Base-by-base conservation (phyloP, 2,113 vertebrate species). In the Chamaea fasciata region DNA sequence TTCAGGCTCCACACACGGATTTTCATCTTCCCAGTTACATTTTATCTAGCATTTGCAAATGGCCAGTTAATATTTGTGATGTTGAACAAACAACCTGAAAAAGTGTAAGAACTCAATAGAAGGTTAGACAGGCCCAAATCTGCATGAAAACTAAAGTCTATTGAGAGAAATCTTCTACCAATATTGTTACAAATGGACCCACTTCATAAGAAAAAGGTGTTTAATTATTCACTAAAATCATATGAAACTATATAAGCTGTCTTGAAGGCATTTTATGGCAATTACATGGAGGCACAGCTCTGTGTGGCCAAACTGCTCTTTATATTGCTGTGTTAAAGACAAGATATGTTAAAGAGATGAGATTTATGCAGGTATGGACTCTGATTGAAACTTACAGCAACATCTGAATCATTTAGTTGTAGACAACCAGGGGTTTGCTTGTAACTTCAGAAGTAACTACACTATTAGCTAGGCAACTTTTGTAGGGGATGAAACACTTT, bases 391-490 rank as follows among this genome's bases (percentile, higher is more conserved):
- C 5, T 50, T 67, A 6, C 1, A 69, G 15, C 11, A 60, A 15
- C 8, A 42, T 6, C 8, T n/a, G 17, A 7, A 50, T 46, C 44
- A 13, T 49, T 53, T 23, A 55, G 12, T 26, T 85, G 22, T 10
- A 49, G 35, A 46, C 1, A 30, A 18, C 15, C 16, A 37, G 4
- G 4, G 1, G 3, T 53, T 83, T 87, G 21, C 18, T 67, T 63
- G 16, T 27, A 71, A 63, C 35, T 67, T 11, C 59, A 50, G 13
- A 67, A 37, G 18, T 39, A n/a, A 50, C 41, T 37, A 26, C 0
- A 2, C 12, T 46, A 15, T 4, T 20, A 74, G 12, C 10, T 53
- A 57, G 19, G 12, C 4, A 65, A 57, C 0, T 0, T 31, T 41
- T 65, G 31, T 26, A 69, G 44, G 13, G 64, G 24, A 19, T 28